Evolutionary conservation across 2,888 invertebrate genomes (phyloP), one percentile per base, ranked within the genome.

Genomic region (Tethea ocularis): DNA sequence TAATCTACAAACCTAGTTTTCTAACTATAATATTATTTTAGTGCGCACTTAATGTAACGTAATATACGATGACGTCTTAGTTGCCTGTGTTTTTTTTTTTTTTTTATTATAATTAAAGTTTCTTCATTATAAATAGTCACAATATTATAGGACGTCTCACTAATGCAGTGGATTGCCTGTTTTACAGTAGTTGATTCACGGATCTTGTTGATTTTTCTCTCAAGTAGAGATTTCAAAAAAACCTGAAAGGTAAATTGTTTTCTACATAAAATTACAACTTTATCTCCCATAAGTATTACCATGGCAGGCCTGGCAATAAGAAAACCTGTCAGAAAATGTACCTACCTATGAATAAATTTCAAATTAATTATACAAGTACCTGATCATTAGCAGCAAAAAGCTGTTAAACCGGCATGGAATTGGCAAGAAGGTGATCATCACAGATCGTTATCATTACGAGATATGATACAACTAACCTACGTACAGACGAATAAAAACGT

Each of bases 401-500:
- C 38, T 57, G 59, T 55, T 53, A 57, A 56, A 62, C 54, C 46
- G 46, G 46, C 41, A 41, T 41, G 17, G 41, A 41, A 6, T 17
- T 17, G 52, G 53, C 57, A 66, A 61, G 59, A 57, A 59, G 51
- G 56, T 58, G 52, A 62, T 67, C 65, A 74, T 70, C 69, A 59
- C 61, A 54, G 69, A 71, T 74, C 67, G 68, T 77, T 77, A 78
- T 76, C 76, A 68, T 77, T 74, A 78, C 68, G 67, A 67, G 73
- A 68, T 71, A 75, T 81, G 79, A 83, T 77, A 72, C 71, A 74
- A 76, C n/a, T n/a, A n/a, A n/a, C n/a, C n/a, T n/a, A n/a, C 67
- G 65, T 71, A 68, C 69, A 70, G 69, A 68, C 66, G 41, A 61
- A 80, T 70, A 83, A 84, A 84, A 84, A 81, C 83, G 83, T 84